Percentiles rank a stretch among this genome's conserved stretches.
These are phyloP conservation scores for Sicus ferrugineus DNA, from an alignment of 2,888 invertebrate genomes.

Conservation along the genomic window DNA sequence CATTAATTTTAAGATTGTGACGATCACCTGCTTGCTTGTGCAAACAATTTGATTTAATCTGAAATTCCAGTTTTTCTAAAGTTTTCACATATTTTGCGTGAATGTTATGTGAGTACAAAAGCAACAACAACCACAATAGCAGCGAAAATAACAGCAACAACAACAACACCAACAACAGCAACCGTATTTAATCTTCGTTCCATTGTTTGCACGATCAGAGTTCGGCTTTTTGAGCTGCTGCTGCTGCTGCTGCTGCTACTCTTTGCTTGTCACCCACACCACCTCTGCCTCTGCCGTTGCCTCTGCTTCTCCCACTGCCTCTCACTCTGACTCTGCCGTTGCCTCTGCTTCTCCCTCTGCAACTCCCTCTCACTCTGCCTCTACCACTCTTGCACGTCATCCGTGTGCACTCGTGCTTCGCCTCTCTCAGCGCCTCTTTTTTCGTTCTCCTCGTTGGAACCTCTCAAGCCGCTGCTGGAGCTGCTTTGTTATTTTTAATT, in stretches of 20 bases:
- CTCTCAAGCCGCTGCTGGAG: background rate
- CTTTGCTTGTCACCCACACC: too few relatives aligned
- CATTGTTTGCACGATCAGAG: background rate
- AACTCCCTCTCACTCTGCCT: background rate
- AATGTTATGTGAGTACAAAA: constrained; percentile 9
- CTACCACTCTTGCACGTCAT: background rate
- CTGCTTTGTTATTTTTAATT: constrained; percentile 40
- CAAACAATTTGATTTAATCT: too few relatives aligned
- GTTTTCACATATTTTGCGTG: too few relatives aligned
- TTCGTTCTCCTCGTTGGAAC: background rate
- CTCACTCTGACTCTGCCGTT: background rate
- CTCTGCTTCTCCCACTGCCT: background rate
- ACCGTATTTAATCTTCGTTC: background rate
- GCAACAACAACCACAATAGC: background rate
- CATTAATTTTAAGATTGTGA: too few relatives aligned
- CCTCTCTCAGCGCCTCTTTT: too few relatives aligned
- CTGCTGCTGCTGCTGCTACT: background rate
- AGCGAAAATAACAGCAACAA: background rate
- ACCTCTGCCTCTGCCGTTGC: background rate
- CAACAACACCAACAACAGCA: background rate
- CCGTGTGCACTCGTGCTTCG: background rate
- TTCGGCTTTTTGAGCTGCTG: too few relatives aligned
- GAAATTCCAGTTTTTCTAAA: too few relatives aligned
- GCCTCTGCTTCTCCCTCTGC: background rate
- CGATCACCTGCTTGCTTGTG: too few relatives aligned